These are phyloP conservation scores for Sorex araneus DNA, from an alignment of 2,113 vertebrate genomes.

Conservation along the genomic window DNA sequence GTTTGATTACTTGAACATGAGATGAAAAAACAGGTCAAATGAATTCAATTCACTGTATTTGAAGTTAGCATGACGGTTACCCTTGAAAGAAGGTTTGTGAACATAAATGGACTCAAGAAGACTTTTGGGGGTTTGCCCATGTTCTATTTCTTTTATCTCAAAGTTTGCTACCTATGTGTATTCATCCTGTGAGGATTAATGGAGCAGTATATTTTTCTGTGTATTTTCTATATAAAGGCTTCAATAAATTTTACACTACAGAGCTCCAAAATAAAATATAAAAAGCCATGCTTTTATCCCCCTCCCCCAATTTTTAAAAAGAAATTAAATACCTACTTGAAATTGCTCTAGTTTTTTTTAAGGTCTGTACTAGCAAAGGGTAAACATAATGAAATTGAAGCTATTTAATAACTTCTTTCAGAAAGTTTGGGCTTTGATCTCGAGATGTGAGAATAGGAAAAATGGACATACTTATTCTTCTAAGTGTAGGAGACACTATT, in stretches of 20 bases:
- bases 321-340: background rate
- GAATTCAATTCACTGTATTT: slow-evolving; percentile 19
- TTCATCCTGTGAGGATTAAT: slow-evolving; percentile 38
- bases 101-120: background rate
- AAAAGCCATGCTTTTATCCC: background rate
- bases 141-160: background rate
- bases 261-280: background rate
- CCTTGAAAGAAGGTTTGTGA: background rate
- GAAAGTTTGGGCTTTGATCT: slow-evolving; percentile 6
- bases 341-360: background rate
- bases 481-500: background rate
- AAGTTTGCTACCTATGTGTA: background rate
- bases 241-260: slow-evolving; percentile 39
- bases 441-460: background rate
- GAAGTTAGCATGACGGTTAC: background rate
- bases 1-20: background rate
- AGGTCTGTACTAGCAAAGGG: background rate
- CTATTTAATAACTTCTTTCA: slow-evolving; percentile 15
- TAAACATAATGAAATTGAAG: slow-evolving; percentile 28
- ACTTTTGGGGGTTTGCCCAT: background rate
- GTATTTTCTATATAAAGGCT: background rate
- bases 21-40: background rate
- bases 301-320: background rate
- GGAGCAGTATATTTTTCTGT: background rate
- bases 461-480: background rate